These are phyloP conservation scores for Hermaeophaga mercurialis DNA, from an alignment of 2,888 invertebrate species.

Conservation along the genomic window DNA sequence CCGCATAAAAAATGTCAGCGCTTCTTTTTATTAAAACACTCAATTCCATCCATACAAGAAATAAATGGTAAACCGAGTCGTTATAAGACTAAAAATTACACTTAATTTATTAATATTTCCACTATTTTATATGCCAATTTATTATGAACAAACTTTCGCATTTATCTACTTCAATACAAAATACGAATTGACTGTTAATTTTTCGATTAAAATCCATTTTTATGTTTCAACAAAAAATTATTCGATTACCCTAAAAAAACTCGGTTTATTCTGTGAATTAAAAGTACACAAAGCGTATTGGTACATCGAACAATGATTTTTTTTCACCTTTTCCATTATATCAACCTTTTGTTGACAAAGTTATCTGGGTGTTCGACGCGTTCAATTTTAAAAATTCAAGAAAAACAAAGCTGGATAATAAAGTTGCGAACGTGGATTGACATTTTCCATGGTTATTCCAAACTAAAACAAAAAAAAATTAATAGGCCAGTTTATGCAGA, in stretches of 20 bases:
- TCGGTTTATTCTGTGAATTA: not conserved
- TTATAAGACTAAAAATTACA: no score
- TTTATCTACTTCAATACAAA: no score
- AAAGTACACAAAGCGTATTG: not conserved
- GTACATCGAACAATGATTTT: not conserved
- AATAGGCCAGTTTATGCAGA: slow-evolving; percentile 3
- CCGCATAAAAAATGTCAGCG: no score
- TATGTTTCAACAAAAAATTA: no score
- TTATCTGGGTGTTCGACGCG: slow-evolving; percentile 6
- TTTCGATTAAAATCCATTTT: no score
- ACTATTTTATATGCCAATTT: no score
- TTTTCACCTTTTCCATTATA: slow-evolving; percentile 7
- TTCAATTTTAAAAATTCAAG: slow-evolving; percentile 11
- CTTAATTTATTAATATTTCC: no score
- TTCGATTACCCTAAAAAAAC: not conserved
- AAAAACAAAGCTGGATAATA: slow-evolving; percentile 9
- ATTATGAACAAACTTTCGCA: no score
- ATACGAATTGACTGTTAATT: no score
- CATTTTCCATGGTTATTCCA: not conserved
- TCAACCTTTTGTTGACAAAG: slow-evolving; percentile 11
- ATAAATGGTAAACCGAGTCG: no score
- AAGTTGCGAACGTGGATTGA: not conserved
- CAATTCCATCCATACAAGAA: no score
- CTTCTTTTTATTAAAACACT: no score
- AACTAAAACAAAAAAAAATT: not conserved